Conservation (phyloP, 2,797 vertebrate species). For the Phalloptychus januarius region DNA sequence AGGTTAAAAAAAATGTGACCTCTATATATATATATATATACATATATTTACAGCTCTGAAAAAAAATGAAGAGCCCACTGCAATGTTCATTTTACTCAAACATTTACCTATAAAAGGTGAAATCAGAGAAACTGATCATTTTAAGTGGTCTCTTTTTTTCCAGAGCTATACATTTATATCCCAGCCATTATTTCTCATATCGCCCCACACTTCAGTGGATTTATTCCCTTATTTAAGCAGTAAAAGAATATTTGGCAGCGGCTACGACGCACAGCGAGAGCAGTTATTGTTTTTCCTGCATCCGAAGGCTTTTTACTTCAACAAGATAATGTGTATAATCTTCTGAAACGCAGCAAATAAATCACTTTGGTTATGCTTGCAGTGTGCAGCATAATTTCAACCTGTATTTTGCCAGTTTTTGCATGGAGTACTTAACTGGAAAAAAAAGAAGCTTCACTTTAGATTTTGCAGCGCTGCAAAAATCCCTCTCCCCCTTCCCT, state of each 20-base stretch:
- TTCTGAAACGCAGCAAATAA: constrained; percentile 15
- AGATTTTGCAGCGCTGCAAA: neutral
- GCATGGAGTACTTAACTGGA: neutral
- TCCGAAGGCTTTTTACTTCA: neutral
- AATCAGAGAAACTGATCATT: too few relatives aligned
- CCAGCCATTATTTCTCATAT: neutral
- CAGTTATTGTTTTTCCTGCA: neutral
- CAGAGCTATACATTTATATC: neutral
- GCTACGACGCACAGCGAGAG: neutral
- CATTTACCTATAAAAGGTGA: too few relatives aligned
- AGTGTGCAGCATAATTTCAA: constrained; percentile 8
- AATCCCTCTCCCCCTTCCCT: neutral
- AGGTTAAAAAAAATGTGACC: neutral
- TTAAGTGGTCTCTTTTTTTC: too few relatives aligned
- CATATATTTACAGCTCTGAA: too few relatives aligned
- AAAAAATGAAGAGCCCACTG: too few relatives aligned
- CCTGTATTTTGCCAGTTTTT: neutral
- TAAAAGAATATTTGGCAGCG: neutral
- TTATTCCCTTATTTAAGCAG: neutral
- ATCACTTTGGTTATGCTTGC: constrained; percentile 33
- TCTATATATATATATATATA: neutral
- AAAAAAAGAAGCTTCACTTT: neutral
- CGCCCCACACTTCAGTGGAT: too few relatives aligned
- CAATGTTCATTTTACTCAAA: too few relatives aligned
- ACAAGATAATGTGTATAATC: constrained; percentile 5